phyloP scores from a whole-genome alignment of 2,797 vertebrate species.

The Muraenolepis orangiensis region DNA sequence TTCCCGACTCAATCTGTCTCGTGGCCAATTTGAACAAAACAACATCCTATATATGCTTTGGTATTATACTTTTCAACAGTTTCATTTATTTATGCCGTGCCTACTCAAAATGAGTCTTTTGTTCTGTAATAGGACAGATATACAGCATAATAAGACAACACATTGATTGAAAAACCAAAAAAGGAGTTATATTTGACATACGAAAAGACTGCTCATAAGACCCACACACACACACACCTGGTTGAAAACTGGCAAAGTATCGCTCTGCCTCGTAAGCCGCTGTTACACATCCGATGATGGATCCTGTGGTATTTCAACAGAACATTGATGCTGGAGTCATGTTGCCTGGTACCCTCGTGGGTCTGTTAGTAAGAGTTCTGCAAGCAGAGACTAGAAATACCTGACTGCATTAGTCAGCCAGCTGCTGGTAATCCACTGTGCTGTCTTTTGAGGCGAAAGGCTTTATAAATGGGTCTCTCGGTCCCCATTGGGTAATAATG shows the following conservation, averaged over 20 bases:
- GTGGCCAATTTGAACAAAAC: background rate
- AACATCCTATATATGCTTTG: background rate
- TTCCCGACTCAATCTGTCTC: slow-evolving; percentile 10
- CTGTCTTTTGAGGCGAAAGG: slow-evolving; percentile 59
- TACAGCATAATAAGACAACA: background rate
- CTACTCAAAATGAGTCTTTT: background rate
- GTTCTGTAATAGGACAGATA: background rate
- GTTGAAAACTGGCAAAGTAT: too few species aligned
- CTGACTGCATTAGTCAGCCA: slow-evolving; percentile 63
- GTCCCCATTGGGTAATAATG: slow-evolving; percentile 24
- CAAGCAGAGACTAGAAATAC: slow-evolving; percentile 57
- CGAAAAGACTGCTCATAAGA: background rate
- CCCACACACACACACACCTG: background rate
- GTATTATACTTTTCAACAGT: background rate
- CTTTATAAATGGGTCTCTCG: slow-evolving; percentile 40
- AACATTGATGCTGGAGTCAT: slow-evolving; percentile 31
- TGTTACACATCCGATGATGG: background rate
- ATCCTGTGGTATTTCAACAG: background rate
- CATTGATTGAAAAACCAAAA: background rate
- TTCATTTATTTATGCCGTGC: background rate
- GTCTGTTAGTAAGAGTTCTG: background rate
- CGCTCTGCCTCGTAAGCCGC: background rate
- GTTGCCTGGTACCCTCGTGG: slow-evolving; percentile 44
- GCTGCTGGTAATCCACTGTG: slow-evolving; percentile 59
- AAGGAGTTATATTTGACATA: background rate